Evolutionary conservation across 2,797 vertebrate species (phyloP).

Genomic region (Hybognathus amarus): DNA sequence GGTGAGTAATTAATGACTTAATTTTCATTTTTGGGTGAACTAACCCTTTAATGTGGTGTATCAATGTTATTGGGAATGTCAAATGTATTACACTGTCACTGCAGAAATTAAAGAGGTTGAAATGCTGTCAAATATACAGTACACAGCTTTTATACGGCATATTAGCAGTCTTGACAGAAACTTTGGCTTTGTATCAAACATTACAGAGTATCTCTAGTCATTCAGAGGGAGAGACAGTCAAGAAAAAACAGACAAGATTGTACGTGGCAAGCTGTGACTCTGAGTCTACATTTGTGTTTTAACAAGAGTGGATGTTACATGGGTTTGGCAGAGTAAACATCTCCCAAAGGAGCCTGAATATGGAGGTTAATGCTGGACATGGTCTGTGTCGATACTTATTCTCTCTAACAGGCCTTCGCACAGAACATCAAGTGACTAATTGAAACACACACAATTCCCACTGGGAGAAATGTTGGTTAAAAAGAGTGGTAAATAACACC

Average conservation of each 20-base stretch:
- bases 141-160: background rate
- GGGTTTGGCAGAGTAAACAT: constrained; percentile 21
- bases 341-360: constrained; percentile 38
- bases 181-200: constrained; percentile 15
- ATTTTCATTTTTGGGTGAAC: too few species aligned
- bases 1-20: too few species aligned
- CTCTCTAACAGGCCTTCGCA: constrained; percentile 28
- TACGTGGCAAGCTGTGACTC: constrained; percentile 1
- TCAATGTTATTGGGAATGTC: constrained; percentile 29
- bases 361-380: constrained; percentile 56
- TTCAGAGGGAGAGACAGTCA: constrained; percentile 26
- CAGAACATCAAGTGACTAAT: constrained; percentile 46
- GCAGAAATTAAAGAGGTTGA: constrained; percentile 31
- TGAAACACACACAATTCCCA: constrained; percentile 45
- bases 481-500: constrained; percentile 28
- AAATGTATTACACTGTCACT: constrained; percentile 35
- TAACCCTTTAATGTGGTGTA: constrained; percentile 5
- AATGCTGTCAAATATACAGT: constrained; percentile 26
- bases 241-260: constrained; percentile 23
- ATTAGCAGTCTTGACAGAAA: constrained; percentile 18
- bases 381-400: constrained; percentile 46
- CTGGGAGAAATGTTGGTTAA: constrained; percentile 39
- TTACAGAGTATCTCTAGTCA: constrained; percentile 7
- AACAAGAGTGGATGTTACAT: constrained; percentile 16
- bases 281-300: constrained; percentile 20